Conservation (phyloP, 2,888 invertebrate species). For the Plagodis pulveraria region DNA sequence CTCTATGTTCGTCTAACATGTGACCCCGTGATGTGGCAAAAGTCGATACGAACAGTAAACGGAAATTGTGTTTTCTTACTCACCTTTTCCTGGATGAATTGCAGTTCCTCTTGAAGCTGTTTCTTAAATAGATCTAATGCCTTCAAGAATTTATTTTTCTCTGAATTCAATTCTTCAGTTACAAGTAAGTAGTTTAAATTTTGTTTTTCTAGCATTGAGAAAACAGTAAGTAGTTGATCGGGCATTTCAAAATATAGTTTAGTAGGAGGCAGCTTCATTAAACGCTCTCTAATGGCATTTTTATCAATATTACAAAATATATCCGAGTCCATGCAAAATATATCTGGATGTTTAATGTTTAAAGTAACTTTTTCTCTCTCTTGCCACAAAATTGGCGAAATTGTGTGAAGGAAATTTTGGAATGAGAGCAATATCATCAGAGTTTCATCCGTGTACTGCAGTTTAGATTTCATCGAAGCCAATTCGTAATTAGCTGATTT, state of each 20-base stretch:
- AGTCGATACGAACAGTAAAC: too few species aligned
- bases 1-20: too few species aligned
- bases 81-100: conserved; percentile 70
- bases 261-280: conserved; percentile 60
- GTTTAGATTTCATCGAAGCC: conserved; percentile 71
- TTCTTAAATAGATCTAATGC: conserved; percentile 58
- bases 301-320: conserved; percentile 62
- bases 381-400: conserved; percentile 75
- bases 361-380: conserved; percentile 59
- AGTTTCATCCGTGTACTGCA: conserved; percentile 75
- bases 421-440: conserved; percentile 72
- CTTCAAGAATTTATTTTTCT: conserved; percentile 71
- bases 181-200: conserved; percentile 76
- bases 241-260: conserved; percentile 70
- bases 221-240: conserved; percentile 64
- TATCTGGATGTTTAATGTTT: conserved; percentile 55
- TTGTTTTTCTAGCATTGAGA: conserved; percentile 71
- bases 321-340: conserved; percentile 62
- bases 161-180: conserved; percentile 69
- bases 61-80: conserved; percentile 2
- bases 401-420: conserved; percentile 72
- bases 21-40: too few species aligned
- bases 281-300: conserved; percentile 48
- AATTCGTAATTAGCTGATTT: conserved; percentile 71
- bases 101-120: conserved; percentile 58